Conservation (phyloP, 2,113 vertebrate species). For the Prunella himalayana region DNA sequence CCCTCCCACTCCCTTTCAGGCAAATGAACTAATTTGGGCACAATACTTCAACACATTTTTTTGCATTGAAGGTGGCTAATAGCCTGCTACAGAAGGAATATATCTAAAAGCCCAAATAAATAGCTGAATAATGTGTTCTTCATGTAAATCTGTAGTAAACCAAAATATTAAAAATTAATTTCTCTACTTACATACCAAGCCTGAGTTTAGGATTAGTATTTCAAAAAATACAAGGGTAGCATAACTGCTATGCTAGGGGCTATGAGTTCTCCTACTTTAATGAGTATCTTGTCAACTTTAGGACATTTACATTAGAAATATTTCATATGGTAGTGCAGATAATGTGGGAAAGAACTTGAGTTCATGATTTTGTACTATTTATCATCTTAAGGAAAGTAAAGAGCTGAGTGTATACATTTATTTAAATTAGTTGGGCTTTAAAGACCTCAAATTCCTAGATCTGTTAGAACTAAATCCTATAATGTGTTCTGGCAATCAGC, state of each 20-base stretch:
- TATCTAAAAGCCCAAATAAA: not conserved
- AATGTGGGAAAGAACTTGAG: not conserved
- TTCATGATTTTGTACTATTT: not conserved
- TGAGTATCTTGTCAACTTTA: not conserved
- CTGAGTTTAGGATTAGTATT: not conserved
- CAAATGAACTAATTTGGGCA: not conserved
- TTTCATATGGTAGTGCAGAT: not conserved
- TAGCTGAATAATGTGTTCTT: not conserved
- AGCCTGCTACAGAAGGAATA: not conserved
- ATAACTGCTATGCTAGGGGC: not conserved
- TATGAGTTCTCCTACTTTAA: not conserved
- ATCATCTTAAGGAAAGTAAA: not conserved
- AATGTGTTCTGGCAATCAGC: not conserved
- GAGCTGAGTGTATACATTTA: not conserved
- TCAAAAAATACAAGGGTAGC: not conserved
- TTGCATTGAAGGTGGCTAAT: not conserved
- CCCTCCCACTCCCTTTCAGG: not conserved
- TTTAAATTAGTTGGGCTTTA: not conserved
- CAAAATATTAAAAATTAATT: not conserved
- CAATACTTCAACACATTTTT: not conserved
- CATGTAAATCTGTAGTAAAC: not conserved
- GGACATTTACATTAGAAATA: not conserved
- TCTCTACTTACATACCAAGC: not conserved
- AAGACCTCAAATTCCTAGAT: not conserved
- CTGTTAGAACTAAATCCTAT: not conserved